These are phyloP conservation scores for Herpetotheres cachinnans DNA, from an alignment of 2,113 vertebrate species.

Conservation along the genomic window DNA sequence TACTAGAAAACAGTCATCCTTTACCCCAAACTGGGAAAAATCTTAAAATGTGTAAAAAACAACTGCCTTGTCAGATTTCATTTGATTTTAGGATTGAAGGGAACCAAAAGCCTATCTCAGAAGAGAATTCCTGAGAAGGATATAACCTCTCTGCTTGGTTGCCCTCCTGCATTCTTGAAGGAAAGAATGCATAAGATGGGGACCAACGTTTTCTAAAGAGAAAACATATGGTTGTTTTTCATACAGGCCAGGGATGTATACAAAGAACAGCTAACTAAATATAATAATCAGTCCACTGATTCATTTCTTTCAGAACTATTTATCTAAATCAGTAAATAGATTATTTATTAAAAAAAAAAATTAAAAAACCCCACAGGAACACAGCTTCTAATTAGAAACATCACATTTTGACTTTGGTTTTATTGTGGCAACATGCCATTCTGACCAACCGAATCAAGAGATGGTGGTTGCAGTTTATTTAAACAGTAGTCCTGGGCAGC, in stretches of 20 bases:
- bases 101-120: neutral
- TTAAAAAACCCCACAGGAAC: neutral
- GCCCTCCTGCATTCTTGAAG: slow-evolving; percentile 16
- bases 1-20: neutral
- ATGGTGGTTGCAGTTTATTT: slow-evolving; percentile 23
- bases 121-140: slow-evolving; percentile 8
- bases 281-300: neutral
- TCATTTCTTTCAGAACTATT: slow-evolving; percentile 1
- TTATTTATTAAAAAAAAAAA: neutral
- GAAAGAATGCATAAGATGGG: neutral
- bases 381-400: slow-evolving; percentile 7
- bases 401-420: slow-evolving; percentile 1
- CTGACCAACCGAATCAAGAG: neutral
- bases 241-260: neutral
- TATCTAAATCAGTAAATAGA: neutral
- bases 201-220: slow-evolving; percentile 5
- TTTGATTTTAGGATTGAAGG: neutral
- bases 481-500: slow-evolving; percentile 49
- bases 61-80: neutral
- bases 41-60: neutral
- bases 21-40: neutral
- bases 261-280: slow-evolving; percentile 21
- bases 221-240: slow-evolving; percentile 20
- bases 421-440: neutral
- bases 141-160: slow-evolving; percentile 21